Percentiles rank a stretch among this genome's conserved stretches.
Evolutionary conservation across 1,140 invertebrate species (phyloP).

Genomic region (Drosophila obscura): DNA sequence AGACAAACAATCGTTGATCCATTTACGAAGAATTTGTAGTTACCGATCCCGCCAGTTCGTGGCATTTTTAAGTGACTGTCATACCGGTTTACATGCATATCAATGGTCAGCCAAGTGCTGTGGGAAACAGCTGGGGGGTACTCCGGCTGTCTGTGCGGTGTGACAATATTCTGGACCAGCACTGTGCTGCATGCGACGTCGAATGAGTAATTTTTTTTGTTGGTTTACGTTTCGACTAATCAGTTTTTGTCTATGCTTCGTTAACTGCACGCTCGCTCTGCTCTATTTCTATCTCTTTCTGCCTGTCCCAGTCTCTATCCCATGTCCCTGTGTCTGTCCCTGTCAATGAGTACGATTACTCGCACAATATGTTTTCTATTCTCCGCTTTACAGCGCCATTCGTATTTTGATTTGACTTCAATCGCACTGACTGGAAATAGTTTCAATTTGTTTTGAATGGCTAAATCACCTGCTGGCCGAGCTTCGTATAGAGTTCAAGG

Average conservation of each 20-base stretch:
- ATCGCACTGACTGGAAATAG: constrained; percentile 41
- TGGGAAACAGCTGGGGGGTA: constrained; percentile 19
- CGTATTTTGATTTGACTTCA: constrained; percentile 33
- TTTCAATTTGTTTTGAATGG: constrained; percentile 37
- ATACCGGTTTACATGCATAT: not conserved
- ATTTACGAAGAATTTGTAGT: too few relatives aligned
- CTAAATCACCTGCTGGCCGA: constrained; percentile 34
- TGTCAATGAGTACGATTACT: constrained; percentile 11
- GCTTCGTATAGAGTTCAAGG: constrained; percentile 36
- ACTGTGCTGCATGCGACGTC: constrained; percentile 43
- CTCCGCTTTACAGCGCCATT: constrained; percentile 20
- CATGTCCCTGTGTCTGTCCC: constrained; percentile 33
- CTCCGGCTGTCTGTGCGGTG: not conserved
- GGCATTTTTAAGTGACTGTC: too few relatives aligned
- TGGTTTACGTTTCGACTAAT: constrained; percentile 44
- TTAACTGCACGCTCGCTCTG: constrained; percentile 59
- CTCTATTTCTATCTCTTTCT: constrained; percentile 35
- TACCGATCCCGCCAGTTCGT: too few relatives aligned
- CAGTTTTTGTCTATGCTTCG: constrained; percentile 70
- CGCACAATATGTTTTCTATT: constrained; percentile 29
- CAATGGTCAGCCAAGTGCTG: constrained; percentile 29
- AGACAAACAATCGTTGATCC: too few relatives aligned
- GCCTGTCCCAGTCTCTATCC: not conserved
- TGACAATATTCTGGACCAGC: constrained; percentile 13
- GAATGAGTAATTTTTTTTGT: constrained; percentile 56